Evolutionary conservation across 2,797 vertebrate genomes (phyloP), one percentile per base, ranked within the genome.

Genomic region (Leucoraja ocellata): DNA sequence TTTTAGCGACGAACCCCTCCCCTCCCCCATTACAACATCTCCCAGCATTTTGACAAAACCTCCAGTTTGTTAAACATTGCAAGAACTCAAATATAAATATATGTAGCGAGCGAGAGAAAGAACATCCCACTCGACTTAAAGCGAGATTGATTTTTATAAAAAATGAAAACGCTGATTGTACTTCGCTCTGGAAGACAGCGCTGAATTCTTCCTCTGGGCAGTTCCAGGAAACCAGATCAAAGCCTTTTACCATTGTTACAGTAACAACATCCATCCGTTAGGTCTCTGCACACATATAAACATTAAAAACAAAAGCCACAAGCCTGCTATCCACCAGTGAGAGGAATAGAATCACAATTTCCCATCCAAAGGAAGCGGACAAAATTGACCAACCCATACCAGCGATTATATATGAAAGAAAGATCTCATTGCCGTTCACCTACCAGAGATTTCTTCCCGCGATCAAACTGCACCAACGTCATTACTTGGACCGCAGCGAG

Each of bases 381-480:
- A 16, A 63, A 14, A 86, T 83, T 10, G 25, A 63, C 58, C 21
- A 61, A 0, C 25, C 54, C 25, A 7, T 4, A 21, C 80, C 54
- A 23, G 1, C 81, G 18, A 61, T 58, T 58, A 84, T 10, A 28
- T 5, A 84, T 14, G 1, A 25, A 58, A 58, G 65, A 8, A 88
- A 5, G 68, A 18, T 8, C 61, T 88, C 14, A 6, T 65, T 36
- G 84, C n/a, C 0, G 14, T 88, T 68, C 63, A 88, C 84, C 84
- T 88, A 88, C 84, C 84, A 65, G 61, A n/a, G 61, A n/a, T 9
- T 68, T 36, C n/a, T 36, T 32, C n/a, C 61, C 68, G 28, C n/a
- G 84, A 36, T 88, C 84, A 1, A 88, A 68, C 61, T 32, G 84
- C 16, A 68, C 61, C 84, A 68, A 88, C 84, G 84, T 88, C 84